Conservation (phyloP, 1,140 invertebrate genomes). For the Dinothrombium tinctorium region DNA sequence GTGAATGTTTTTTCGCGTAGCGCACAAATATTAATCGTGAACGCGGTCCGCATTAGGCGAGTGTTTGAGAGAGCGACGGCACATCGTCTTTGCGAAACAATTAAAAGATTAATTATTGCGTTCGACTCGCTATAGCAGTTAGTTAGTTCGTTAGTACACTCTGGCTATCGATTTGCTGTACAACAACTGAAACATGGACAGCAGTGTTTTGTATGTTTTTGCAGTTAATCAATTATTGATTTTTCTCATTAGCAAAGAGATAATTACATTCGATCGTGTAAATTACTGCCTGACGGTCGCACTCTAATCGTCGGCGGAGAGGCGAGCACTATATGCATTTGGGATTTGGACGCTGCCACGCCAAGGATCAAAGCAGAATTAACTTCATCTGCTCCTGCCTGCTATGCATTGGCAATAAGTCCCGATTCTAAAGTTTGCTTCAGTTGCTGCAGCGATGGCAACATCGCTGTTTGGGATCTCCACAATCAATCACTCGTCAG, state of each 20-base stretch:
- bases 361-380: conserved; percentile 62
- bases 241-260: conserved; percentile 45
- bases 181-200: no score
- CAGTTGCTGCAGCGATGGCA: conserved; percentile 83
- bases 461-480: conserved; percentile 84
- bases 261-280: conserved; percentile 91
- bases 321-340: conserved; percentile 81
- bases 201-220: no score
- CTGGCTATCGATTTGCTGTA: no score
- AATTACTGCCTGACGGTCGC: conserved; percentile 78
- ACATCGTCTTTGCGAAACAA: no score
- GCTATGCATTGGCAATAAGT: conserved; percentile 87
- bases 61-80: no score
- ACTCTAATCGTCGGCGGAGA: conserved; percentile 92
- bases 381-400: conserved; percentile 85
- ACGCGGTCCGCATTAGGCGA: no score
- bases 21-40: no score
- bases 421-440: conserved; percentile 90
- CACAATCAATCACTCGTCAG: conserved; percentile 73
- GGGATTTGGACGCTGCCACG: conserved; percentile 47
- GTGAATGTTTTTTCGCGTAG: no score
- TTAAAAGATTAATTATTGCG: no score
- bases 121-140: no score
- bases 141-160: no score
- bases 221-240: no score